Conservation (phyloP, 2,797 vertebrate genomes). For the Anguilla marmorata region DNA sequence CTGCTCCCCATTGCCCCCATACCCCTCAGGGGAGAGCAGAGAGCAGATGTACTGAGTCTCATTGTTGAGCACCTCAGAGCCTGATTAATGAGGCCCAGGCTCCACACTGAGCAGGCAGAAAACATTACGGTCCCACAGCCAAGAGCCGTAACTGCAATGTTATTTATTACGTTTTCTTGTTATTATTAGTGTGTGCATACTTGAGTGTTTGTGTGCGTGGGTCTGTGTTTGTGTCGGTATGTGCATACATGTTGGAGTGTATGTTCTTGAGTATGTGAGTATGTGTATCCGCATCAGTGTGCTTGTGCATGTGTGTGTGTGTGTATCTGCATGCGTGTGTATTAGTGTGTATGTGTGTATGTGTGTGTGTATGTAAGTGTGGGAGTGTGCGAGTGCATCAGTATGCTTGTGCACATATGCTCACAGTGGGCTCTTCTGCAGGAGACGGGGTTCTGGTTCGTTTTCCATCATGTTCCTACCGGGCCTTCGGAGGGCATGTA, state of each 20-base stretch:
- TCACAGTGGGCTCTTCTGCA: conserved; percentile 55
- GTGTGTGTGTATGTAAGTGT: not conserved
- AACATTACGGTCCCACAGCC: not conserved
- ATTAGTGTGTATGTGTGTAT: conserved; percentile 22
- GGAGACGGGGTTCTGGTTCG: conserved; percentile 98
- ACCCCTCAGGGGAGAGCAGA: not conserved
- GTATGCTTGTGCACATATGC: conserved; percentile 19
- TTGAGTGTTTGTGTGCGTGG: not conserved
- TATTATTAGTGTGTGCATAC: not conserved
- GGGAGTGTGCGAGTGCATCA: conserved; percentile 22
- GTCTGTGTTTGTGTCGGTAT: not conserved
- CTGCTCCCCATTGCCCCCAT: not conserved
- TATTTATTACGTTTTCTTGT: not conserved
- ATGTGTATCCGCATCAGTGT: not conserved
- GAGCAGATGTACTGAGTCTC: not conserved
- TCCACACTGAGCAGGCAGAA: not conserved
- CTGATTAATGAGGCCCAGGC: not conserved
- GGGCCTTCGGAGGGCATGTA: conserved; percentile 91
- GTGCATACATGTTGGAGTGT: not conserved
- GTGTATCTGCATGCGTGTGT: conserved; percentile 23
- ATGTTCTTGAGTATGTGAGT: not conserved
- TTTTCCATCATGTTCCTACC: conserved; percentile 92
- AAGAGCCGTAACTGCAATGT: not conserved
- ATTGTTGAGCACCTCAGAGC: not conserved
- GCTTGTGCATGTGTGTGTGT: not conserved